Evolutionary conservation across 2,888 invertebrate genomes (phyloP), one percentile per base, ranked within the genome.

Genomic region (Peribatodes rhomboidaria): DNA sequence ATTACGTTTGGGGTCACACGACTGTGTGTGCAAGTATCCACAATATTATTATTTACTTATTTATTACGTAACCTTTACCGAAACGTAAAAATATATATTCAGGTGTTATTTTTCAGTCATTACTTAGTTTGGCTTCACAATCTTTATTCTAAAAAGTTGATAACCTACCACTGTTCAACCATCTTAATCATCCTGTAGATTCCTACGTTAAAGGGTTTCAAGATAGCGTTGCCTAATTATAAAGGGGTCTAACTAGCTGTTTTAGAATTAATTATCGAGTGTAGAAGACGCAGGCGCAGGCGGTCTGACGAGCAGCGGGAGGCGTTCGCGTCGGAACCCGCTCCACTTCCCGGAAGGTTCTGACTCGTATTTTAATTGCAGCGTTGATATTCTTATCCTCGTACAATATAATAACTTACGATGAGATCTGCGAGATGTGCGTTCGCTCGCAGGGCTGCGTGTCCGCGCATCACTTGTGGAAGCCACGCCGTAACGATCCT

Each of bases 281-380:
- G 50, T 35, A 59, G 54, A 58, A 49, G 56, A 64, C 68, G 62
- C 72, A 59, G 27, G 27, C 27, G 27, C 27, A 27, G 27, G 64
- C 68, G 62, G 74, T 75, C 76, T 77, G 80, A 77, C 74, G 74
- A 71, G 76, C 65, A 73, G 64, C 69, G 65, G 68, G 68, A 69
- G 72, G 67, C 67, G 61, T 56, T 22, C 39, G 41, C 61, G 55
- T 69, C 64, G 67, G 70, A 68, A 76, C 73, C 69, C 71, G 72
- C 72, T 69, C 71, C 69, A 72, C 83, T 91, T 90, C 90, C 86
- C 78, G 87, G 90, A 90, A 90, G 89, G 88, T 78, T 79, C 76
- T 74, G 79, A 74, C 78, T 81, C 76, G 81, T 74, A 77, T 80
- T 83, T 85, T 90, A 89, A 90, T 89, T 84, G 80, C 78, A 69